phyloP scores from a whole-genome alignment of 2,888 invertebrate species.

The Cephus nigrinus region DNA sequence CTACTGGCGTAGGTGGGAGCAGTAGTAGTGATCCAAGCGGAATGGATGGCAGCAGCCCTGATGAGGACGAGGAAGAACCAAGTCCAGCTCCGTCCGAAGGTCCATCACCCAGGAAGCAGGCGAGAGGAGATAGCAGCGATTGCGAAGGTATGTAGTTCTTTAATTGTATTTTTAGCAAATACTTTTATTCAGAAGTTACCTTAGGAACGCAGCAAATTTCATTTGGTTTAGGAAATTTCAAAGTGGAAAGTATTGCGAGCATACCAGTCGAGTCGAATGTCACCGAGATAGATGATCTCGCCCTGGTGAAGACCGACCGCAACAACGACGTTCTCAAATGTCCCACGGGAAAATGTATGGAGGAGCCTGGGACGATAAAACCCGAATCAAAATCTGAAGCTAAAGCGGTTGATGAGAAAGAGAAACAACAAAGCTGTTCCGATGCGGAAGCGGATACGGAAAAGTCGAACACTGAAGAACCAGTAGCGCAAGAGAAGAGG shows the following conservation, averaged over 20 bases:
- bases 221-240: conserved; percentile 65
- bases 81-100: conserved; percentile 66
- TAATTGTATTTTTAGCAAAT: neutral
- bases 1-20: conserved; percentile 56
- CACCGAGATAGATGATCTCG: conserved; percentile 63
- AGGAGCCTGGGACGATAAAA: conserved; percentile 26
- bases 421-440: conserved; percentile 53
- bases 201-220: neutral
- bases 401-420: conserved; percentile 10
- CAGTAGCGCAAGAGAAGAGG: conserved; percentile 68
- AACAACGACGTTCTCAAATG: conserved; percentile 26
- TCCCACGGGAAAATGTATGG: conserved; percentile 25
- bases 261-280: conserved; percentile 64
- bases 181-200: neutral
- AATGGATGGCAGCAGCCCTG: conserved; percentile 58
- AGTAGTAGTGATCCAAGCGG: conserved; percentile 61
- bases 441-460: conserved; percentile 67
- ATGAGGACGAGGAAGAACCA: conserved; percentile 61
- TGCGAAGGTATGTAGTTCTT: conserved; percentile 48
- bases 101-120: conserved; percentile 74
- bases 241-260: conserved; percentile 70
- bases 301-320: conserved; percentile 32
- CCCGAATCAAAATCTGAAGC: conserved; percentile 17
- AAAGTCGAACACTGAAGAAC: conserved; percentile 69
- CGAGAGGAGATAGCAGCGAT: conserved; percentile 64